These are phyloP conservation scores for Netelia inedita DNA, from an alignment of 2,888 invertebrate species.

Conservation along the genomic window DNA sequence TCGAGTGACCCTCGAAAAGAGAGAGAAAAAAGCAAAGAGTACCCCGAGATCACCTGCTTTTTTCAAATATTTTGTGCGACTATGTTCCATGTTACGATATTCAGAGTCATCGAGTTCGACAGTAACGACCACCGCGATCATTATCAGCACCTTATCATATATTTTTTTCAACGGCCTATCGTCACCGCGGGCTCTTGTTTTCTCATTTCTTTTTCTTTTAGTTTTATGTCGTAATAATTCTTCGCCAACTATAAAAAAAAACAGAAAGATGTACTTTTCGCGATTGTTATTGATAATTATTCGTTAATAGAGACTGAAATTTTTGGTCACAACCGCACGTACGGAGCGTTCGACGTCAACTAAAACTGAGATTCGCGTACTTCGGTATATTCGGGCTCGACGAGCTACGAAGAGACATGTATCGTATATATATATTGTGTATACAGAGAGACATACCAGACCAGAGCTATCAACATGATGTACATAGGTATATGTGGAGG, in stretches of 20 bases:
- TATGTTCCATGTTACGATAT: no score
- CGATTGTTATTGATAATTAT: neutral
- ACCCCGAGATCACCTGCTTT: no score
- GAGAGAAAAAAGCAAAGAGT: neutral
- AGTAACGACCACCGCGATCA: neutral
- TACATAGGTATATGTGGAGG: neutral
- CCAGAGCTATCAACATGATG: constrained; percentile 3
- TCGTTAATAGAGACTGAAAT: constrained; percentile 25
- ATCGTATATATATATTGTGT: constrained; percentile 9
- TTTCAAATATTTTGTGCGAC: no score
- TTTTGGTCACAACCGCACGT: constrained; percentile 67
- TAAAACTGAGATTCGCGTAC: constrained; percentile 76
- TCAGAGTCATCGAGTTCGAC: neutral
- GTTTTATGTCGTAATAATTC: neutral
- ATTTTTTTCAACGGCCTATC: neutral
- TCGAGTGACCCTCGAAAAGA: neutral
- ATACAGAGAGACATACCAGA: neutral
- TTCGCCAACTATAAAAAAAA: neutral
- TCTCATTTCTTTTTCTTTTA: neutral
- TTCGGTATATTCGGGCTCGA: constrained; percentile 68
- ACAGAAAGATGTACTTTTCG: neutral
- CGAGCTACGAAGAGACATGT: constrained; percentile 63
- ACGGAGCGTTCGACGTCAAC: constrained; percentile 78
- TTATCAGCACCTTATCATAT: neutral
- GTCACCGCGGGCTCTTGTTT: constrained; percentile 11